Base-by-base conservation (phyloP, 2,113 vertebrate genomes). In the Lophura nycthemera region DNA sequence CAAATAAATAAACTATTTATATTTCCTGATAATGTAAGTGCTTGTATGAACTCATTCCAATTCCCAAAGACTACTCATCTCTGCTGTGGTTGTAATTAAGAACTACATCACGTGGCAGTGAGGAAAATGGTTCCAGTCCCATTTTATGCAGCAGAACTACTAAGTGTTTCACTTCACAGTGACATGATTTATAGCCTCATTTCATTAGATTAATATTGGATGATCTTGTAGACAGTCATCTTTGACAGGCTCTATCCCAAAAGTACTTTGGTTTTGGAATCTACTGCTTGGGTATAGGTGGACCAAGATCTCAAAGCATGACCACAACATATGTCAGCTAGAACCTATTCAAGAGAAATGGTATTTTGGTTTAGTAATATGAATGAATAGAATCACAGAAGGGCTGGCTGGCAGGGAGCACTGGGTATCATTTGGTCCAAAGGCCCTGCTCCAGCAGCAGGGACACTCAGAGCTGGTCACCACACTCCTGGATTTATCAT, bases 1-100 rank as follows among this genome's bases (percentile, higher is more conserved):
- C 66, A 89, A 97, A 97, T 97, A 98, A 97, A 98, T 96, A 96
- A 97, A 95, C 96, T 93, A 97, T 97, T 98, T 97, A n/a, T 97
- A 95, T 94, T 97, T 97, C 93, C 93, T 96, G 95, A 97, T 97
- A 96, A 96, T 96, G 43, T 96, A 97, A 98, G 96, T 97, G 97
- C 95, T 97, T 94, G 65, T 73, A 64, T 96, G 97, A 98, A 97
- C 95, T 94, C 96, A 92, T 96, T 98, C 96, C 98, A 97, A 92
- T 96, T 98, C 97, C 96, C 95, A 96, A 93, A 96, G 88, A 92
- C 84, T 54, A 77, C 93, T 89, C 91, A 93, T 97, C 96, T 96
- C 63, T 73, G 89, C 88, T 80, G 63, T 63, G 88, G 77, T 89
- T 88, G 94, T 96, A 97, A 98, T 98, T 97, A 98, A 96, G 96